phyloP scores from a whole-genome alignment of 2,888 invertebrate genomes.

The Taenaris catops region DNA sequence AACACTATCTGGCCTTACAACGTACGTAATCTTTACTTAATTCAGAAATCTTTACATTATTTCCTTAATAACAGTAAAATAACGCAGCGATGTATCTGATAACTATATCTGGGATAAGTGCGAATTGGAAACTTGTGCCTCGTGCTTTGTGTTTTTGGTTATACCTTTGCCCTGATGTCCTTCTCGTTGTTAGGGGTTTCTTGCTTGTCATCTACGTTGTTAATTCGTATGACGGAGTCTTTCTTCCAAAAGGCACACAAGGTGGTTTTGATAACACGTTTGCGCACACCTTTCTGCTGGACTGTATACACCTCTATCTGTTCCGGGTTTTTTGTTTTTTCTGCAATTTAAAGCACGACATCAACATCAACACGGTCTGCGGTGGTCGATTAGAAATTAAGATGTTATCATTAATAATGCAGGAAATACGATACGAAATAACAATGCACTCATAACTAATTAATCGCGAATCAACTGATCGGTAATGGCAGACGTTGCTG shows the following conservation, averaged over 20 bases:
- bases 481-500: no score
- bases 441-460: no score
- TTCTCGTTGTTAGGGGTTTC: constrained; percentile 83
- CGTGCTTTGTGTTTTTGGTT: constrained; percentile 22
- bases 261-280: constrained; percentile 81
- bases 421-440: no score
- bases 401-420: no score
- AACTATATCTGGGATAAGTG: constrained; percentile 16
- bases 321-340: constrained; percentile 87
- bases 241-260: constrained; percentile 85
- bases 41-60: background rate
- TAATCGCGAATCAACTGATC: no score
- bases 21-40: constrained; percentile 8
- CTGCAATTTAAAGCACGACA: no score
- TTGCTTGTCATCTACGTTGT: constrained; percentile 86
- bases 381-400: no score
- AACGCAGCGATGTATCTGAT: constrained; percentile 9
- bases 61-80: constrained; percentile 8
- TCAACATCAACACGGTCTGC: no score
- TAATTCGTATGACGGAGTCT: constrained; percentile 84
- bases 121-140: constrained; percentile 60
- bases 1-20: constrained; percentile 3
- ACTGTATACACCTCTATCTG: constrained; percentile 85
- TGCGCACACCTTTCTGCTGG: constrained; percentile 77
- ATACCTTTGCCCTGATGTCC: constrained; percentile 84